phyloP scores from a whole-genome alignment of 2,113 vertebrate genomes.

The Hippocampus abdominalis region DNA sequence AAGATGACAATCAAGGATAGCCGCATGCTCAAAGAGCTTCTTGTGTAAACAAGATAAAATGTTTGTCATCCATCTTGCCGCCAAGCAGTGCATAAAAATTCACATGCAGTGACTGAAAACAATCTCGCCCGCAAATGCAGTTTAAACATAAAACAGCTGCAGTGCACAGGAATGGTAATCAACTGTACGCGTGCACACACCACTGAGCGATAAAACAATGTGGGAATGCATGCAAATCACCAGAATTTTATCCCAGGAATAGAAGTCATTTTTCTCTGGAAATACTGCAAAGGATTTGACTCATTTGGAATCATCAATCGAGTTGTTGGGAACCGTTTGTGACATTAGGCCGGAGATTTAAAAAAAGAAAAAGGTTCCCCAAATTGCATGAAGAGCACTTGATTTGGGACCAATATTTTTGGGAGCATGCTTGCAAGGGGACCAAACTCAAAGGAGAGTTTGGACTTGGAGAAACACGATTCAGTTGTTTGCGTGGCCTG shows the following conservation, averaged over 20 bases:
- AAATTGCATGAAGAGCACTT: no score
- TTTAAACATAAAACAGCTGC: background rate
- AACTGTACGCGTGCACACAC: background rate
- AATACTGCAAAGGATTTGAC: background rate
- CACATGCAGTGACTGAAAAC: background rate
- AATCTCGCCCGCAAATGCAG: background rate
- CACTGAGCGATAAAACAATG: background rate
- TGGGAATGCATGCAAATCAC: background rate
- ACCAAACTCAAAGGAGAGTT: background rate
- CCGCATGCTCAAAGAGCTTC: background rate
- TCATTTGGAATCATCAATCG: background rate
- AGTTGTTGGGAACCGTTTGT: background rate
- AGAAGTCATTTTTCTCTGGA: background rate
- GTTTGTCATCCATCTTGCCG: slow-evolving; percentile 1
- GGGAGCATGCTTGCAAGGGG: background rate
- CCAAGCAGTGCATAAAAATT: background rate
- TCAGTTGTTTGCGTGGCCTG: background rate
- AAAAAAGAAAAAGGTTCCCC: no score
- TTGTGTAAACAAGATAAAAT: background rate
- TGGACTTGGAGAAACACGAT: background rate
- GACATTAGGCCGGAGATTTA: background rate
- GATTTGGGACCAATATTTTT: background rate
- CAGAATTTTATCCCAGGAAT: background rate
- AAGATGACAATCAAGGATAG: background rate
- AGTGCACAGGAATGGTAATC: background rate